Conservation (phyloP, 2,888 invertebrate species). For the Leptarthrus brevirostris region DNA sequence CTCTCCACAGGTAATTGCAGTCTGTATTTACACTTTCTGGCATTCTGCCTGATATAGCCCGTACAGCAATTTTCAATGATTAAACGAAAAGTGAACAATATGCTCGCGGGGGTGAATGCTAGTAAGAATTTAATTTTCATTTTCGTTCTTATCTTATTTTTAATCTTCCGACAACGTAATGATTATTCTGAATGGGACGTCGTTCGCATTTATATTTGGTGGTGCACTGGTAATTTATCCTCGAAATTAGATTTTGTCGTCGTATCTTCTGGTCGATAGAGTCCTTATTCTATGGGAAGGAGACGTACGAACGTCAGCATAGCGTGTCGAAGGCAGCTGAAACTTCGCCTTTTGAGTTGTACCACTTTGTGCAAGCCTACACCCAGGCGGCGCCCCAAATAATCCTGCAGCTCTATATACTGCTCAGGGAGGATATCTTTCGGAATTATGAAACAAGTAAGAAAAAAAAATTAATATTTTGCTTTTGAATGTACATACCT, state of each 20-base stretch:
- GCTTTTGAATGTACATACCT: neutral
- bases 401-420: constrained; percentile 74
- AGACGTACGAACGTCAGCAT: constrained; percentile 72
- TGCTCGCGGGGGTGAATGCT: neutral
- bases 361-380: constrained; percentile 82
- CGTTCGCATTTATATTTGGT: neutral
- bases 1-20: constrained; percentile 71
- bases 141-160: neutral
- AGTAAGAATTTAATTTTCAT: neutral
- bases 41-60: neutral
- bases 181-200: neutral
- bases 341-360: constrained; percentile 79
- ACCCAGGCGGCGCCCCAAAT: constrained; percentile 82
- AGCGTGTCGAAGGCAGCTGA: constrained; percentile 72
- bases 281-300: constrained; percentile 71
- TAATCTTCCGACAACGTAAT: neutral
- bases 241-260: constrained; percentile 72
- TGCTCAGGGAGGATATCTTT: constrained; percentile 71
- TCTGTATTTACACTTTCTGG: constrained; percentile 23
- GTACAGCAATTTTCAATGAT: neutral
- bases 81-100: neutral
- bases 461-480: constrained; percentile 51
- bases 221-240: constrained; percentile 2
- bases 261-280: constrained; percentile 83
- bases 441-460: constrained; percentile 75